A percentile compares a stretch with the other conserved stretches of the same genome.
These are phyloP conservation scores for Nomada lathburiana DNA, from an alignment of 2,888 invertebrate genomes.

Conservation along the genomic window DNA sequence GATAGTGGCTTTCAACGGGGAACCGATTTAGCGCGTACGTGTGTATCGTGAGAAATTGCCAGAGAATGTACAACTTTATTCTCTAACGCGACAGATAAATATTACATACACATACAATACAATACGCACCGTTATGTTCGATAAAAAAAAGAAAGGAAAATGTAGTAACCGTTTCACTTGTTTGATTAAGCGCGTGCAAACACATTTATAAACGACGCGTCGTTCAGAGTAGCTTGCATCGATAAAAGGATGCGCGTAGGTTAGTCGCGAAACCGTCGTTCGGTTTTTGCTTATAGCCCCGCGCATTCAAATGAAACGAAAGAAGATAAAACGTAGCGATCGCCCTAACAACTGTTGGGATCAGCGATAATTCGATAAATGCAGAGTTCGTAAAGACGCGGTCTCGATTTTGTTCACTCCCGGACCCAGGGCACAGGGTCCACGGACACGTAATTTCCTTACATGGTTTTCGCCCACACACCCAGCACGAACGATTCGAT, in stretches of 20 bases:
- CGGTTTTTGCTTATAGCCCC: too few relatives aligned
- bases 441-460: constrained; percentile 27
- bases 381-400: constrained; percentile 51
- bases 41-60: neutral
- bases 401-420: neutral
- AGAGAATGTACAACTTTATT: constrained; percentile 11
- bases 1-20: neutral
- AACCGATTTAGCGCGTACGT: too few relatives aligned
- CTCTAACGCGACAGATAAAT: neutral
- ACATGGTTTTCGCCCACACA: constrained; percentile 88
- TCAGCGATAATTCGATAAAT: constrained; percentile 73
- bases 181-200: too few relatives aligned
- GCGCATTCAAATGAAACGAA: too few relatives aligned
- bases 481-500: constrained; percentile 96
- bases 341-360: neutral
- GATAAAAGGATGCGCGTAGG: too few relatives aligned
- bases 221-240: too few relatives aligned
- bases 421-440: neutral
- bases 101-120: neutral
- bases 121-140: too few relatives aligned
- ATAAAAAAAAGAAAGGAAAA: too few relatives aligned
- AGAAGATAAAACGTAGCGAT: too few relatives aligned
- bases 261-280: too few relatives aligned
- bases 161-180: too few relatives aligned
- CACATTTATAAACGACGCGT: too few relatives aligned